Evolutionary conservation across 2,888 invertebrate genomes (phyloP).

Genomic region (Leptinotarsa peninsularis): DNA sequence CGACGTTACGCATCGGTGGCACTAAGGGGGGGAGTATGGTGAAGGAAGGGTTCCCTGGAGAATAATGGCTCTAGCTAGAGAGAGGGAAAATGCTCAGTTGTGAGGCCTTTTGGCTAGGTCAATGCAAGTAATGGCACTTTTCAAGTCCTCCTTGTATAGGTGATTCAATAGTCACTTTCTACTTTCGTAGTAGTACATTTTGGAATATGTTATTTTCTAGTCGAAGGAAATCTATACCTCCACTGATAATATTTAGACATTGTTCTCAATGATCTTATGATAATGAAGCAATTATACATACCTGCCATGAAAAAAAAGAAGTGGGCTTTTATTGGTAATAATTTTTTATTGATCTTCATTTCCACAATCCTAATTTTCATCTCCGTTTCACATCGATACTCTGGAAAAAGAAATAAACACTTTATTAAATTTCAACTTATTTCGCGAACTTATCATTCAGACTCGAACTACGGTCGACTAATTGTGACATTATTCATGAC

Average conservation of each 20-base stretch:
- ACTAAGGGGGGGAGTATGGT: too few relatives aligned
- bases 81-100: too few relatives aligned
- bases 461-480: neutral
- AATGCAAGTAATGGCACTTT: too few relatives aligned
- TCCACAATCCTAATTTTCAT: conserved; percentile 15
- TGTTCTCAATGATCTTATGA: neutral
- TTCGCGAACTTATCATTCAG: neutral
- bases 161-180: too few relatives aligned
- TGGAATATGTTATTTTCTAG: too few relatives aligned
- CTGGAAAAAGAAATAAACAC: neutral
- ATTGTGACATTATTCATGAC: conserved; percentile 11
- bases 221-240: too few relatives aligned
- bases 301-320: conserved; percentile 91
- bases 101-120: too few relatives aligned
- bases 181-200: too few relatives aligned
- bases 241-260: neutral
- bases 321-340: conserved; percentile 87
- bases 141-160: too few relatives aligned
- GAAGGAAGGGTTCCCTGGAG: too few relatives aligned
- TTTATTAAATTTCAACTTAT: neutral
- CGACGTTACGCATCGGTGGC: too few relatives aligned
- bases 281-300: conserved; percentile 66
- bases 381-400: conserved; percentile 10
- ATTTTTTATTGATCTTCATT: conserved; percentile 74
- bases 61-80: too few relatives aligned